Evolutionary conservation across 1,140 invertebrate species (phyloP), one percentile per base, ranked within the genome.

Genomic region (Melanaphis sacchari): DNA sequence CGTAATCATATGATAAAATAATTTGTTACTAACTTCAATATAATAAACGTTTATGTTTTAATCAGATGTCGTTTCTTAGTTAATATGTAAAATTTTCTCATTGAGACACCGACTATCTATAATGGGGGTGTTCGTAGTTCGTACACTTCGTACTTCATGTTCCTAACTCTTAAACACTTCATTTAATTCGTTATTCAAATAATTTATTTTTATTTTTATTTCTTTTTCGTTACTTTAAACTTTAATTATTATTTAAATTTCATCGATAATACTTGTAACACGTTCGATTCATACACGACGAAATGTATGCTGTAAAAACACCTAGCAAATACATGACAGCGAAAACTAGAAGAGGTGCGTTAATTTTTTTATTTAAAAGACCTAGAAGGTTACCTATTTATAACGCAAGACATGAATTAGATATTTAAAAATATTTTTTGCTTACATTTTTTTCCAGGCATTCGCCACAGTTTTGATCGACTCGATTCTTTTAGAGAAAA

Each of bases 321-420:
- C 91, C 91, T 4, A 93, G 91, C 21, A 93, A 93, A 85, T 93
- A 93, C 22, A 93, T 93, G 91, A 84, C 91, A 22, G 91, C 81
- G 40, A 93, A 93, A 84, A 93, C 91, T 7, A 54, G 91, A 93
- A 93, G 91, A 93, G 91, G 91, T 93, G 24, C 31, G 46, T 52
- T 54, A 26, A 81, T 93, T 49, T 49, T 40, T 1, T 89, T 89
- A 89, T 93, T 41, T 40, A 15, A 84, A 31, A 93, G 21, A 85
- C 40, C 6, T 26, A 43, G 40, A 90, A 90, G 54, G 38, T 66
- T 90, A 90, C 38, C 54, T 66, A 90, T 90, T 59, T 90, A 59
- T 90, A 66, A 90, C 54, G 21, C 15, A 31, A 66, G 43, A 90
- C 15, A n/a, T 54, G 40, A 9, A 66, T 66, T 66, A n/a, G 22